Evolutionary conservation across 2,888 invertebrate species (phyloP).

Genomic region (Diaprepes abbreviatus): DNA sequence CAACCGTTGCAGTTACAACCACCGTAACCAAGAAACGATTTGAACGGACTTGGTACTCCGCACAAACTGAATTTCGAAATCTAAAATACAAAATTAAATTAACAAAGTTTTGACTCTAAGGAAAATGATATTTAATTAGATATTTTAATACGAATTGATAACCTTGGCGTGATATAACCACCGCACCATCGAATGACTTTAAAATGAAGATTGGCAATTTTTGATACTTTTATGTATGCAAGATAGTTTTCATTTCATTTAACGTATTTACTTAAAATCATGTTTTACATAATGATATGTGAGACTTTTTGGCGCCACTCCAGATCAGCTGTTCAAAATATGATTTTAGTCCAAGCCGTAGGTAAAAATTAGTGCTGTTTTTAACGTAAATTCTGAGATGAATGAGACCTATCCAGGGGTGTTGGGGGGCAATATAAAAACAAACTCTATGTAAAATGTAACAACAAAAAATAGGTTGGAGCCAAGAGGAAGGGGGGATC

Average conservation of each 20-base stretch:
- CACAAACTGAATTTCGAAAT: background rate
- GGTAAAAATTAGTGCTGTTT: too few relatives aligned
- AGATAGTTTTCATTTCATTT: background rate
- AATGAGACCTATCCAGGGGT: too few relatives aligned
- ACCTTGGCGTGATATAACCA: constrained; percentile 51
- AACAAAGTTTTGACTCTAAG: constrained; percentile 1
- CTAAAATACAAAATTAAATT: background rate
- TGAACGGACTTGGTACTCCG: background rate
- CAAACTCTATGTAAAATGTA: too few relatives aligned
- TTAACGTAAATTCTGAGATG: too few relatives aligned
- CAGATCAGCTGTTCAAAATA: constrained; percentile 29
- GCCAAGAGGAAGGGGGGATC: too few relatives aligned
- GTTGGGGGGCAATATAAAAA: too few relatives aligned
- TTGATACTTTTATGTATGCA: constrained; percentile 24
- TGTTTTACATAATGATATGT: too few relatives aligned
- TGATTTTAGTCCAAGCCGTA: too few relatives aligned
- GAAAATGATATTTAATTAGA: constrained; percentile 18
- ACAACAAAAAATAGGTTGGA: too few relatives aligned
- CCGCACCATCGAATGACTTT: constrained; percentile 52
- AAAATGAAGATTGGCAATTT: constrained; percentile 4
- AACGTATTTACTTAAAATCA: too few relatives aligned
- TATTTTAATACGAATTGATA: constrained; percentile 43
- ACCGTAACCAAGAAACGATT: too few relatives aligned
- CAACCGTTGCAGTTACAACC: background rate
- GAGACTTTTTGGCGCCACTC: background rate